These are phyloP conservation scores for Argyrosomus regius DNA, from an alignment of 2,797 vertebrate genomes.

Conservation along the genomic window DNA sequence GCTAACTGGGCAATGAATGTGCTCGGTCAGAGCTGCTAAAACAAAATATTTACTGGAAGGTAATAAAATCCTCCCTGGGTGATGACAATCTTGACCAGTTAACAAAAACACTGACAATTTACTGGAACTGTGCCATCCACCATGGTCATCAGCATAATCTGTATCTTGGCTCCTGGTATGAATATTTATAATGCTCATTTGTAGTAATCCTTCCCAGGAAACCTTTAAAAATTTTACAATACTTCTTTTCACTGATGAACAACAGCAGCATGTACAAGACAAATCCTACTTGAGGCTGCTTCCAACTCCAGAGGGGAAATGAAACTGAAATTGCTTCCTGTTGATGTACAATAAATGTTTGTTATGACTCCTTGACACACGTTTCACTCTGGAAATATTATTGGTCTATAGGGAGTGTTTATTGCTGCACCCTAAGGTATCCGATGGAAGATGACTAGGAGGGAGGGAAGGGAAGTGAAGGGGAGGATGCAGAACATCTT, in stretches of 20 bases:
- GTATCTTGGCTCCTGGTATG: constrained; percentile 41
- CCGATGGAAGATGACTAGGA: neutral
- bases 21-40: constrained; percentile 60
- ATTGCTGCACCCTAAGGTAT: constrained; percentile 26
- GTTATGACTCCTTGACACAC: constrained; percentile 46
- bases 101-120: constrained; percentile 58
- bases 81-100: constrained; percentile 38
- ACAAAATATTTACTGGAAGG: constrained; percentile 77
- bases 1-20: constrained; percentile 66
- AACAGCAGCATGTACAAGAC: constrained; percentile 26
- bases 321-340: constrained; percentile 63
- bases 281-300: constrained; percentile 34
- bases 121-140: constrained; percentile 41
- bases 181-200: constrained; percentile 49
- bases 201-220: constrained; percentile 42
- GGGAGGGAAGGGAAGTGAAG: neutral
- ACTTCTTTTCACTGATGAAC: constrained; percentile 46
- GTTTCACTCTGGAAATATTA: constrained; percentile 36
- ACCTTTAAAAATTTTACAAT: constrained; percentile 56
- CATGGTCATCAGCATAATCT: constrained; percentile 43
- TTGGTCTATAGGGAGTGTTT: constrained; percentile 29
- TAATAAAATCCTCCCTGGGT: constrained; percentile 50
- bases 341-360: constrained; percentile 59
- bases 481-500: too few relatives aligned
- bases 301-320: constrained; percentile 50